Conservation (phyloP, 2,797 vertebrate species). For the Hipposideros larvatus region DNA sequence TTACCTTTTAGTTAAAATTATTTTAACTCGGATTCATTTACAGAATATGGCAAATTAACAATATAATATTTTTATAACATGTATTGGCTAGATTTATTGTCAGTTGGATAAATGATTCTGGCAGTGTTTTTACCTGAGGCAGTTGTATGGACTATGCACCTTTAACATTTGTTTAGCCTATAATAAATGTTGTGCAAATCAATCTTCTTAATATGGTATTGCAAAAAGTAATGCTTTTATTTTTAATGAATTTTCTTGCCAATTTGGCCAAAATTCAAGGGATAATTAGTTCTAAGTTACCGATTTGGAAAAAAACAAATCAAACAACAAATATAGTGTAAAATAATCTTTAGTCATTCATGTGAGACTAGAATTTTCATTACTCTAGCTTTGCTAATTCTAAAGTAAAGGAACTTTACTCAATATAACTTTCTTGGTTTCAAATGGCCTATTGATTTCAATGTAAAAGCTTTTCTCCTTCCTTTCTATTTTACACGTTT, state of each 20-base stretch:
- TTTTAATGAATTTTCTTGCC: conserved; percentile 75
- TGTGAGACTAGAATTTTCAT: conserved; percentile 71
- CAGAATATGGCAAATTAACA: conserved; percentile 36
- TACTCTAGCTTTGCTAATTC: conserved; percentile 60
- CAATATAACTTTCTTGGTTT: conserved; percentile 71
- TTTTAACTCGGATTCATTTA: not conserved
- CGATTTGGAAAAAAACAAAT: not conserved
- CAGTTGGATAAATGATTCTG: conserved; percentile 71
- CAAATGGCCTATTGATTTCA: conserved; percentile 66
- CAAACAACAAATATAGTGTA: conserved; percentile 53
- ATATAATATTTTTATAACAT: conserved; percentile 42
- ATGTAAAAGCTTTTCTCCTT: conserved; percentile 76
- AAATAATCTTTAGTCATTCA: not conserved
- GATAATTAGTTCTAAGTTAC: conserved; percentile 77
- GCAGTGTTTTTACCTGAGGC: conserved; percentile 77
- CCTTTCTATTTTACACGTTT: conserved; percentile 69
- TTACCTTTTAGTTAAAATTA: conserved; percentile 20
- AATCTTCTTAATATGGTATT: conserved; percentile 82
- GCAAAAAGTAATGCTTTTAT: conserved; percentile 78
- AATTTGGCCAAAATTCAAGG: conserved; percentile 74
- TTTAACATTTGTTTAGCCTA: conserved; percentile 84
- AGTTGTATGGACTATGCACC: conserved; percentile 68
- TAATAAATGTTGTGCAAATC: conserved; percentile 81
- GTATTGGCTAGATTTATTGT: conserved; percentile 60
- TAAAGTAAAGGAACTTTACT: conserved; percentile 59